Evolutionary conservation across 2,113 vertebrate species (phyloP).

Genomic region (Climacteris rufus): DNA sequence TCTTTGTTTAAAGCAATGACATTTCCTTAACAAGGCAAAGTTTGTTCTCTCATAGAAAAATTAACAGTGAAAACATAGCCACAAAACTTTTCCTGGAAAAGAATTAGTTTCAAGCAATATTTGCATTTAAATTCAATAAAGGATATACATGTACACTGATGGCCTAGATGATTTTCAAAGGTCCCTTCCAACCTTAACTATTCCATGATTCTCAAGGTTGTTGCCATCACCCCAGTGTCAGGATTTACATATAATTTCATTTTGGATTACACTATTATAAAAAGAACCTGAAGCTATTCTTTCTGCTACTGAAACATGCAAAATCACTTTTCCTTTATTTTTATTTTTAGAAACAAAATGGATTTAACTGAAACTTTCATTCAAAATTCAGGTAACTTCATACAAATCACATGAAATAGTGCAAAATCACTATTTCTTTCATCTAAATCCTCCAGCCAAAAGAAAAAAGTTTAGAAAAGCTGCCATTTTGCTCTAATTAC

Average conservation of each 20-base stretch:
- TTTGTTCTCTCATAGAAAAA: neutral
- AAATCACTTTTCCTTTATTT: neutral
- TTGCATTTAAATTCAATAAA: neutral
- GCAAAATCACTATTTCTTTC: neutral
- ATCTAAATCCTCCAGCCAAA: neutral
- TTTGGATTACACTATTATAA: neutral
- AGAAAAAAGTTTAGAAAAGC: neutral
- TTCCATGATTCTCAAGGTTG: neutral
- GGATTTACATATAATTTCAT: neutral
- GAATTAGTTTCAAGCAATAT: neutral
- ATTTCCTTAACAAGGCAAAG: neutral
- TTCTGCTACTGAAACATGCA: neutral
- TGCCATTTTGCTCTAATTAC: slow-evolving; percentile 18
- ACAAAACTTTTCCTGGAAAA: neutral
- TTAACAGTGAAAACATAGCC: neutral
- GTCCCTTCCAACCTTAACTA: neutral
- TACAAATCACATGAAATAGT: neutral
- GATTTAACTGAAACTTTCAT: neutral
- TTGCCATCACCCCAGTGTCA: neutral
- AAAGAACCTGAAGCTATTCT: neutral
- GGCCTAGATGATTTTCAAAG: neutral
- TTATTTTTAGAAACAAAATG: neutral
- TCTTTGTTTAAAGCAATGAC: neutral
- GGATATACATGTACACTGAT: neutral
- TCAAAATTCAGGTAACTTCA: neutral